Percentiles rank a stretch among this genome's conserved stretches.
These are phyloP conservation scores for Drymonia ruficornis DNA, from an alignment of 2,888 invertebrate genomes.

Conservation along the genomic window DNA sequence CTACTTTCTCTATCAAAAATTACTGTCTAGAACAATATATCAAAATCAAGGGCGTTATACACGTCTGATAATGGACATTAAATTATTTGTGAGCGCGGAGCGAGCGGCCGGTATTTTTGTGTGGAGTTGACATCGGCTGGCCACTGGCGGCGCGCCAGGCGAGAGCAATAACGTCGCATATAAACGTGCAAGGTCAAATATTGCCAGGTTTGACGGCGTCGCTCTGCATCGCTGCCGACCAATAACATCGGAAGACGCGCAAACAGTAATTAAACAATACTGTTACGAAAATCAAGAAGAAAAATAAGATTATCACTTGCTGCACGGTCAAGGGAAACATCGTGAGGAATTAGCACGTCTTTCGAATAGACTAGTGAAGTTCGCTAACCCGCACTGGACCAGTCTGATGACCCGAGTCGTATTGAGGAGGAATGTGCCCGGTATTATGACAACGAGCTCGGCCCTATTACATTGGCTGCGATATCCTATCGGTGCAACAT, in stretches of 20 bases:
- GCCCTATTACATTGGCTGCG: too few species aligned
- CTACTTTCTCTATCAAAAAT: not conserved
- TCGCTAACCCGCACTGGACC: too few species aligned
- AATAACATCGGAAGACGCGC: slow-evolving; percentile 33
- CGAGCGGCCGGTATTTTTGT: slow-evolving; percentile 67
- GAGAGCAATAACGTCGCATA: slow-evolving; percentile 68
- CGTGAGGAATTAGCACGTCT: too few species aligned
- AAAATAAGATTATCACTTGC: too few species aligned
- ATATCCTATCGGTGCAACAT: too few species aligned
- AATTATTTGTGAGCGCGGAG: slow-evolving; percentile 47
- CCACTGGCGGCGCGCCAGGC: slow-evolving; percentile 69
- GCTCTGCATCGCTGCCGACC: slow-evolving; percentile 41
- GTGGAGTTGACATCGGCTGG: slow-evolving; percentile 74
- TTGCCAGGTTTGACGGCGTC: slow-evolving; percentile 65
- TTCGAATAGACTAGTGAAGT: too few species aligned
- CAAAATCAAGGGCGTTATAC: slow-evolving; percentile 34
- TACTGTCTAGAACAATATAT: not conserved
- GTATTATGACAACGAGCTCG: too few species aligned
- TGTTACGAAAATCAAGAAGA: not conserved
- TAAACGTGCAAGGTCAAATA: slow-evolving; percentile 79
- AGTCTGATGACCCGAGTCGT: too few species aligned
- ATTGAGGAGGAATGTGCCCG: too few species aligned
- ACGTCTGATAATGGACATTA: slow-evolving; percentile 10
- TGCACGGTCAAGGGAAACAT: too few species aligned
- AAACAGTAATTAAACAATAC: slow-evolving; percentile 6